Evolutionary conservation across 53 echinoderm and acorn worm genomes (phyloP), one percentile per base, ranked within the genome.

Genomic region (Actinopyga echinites): DNA sequence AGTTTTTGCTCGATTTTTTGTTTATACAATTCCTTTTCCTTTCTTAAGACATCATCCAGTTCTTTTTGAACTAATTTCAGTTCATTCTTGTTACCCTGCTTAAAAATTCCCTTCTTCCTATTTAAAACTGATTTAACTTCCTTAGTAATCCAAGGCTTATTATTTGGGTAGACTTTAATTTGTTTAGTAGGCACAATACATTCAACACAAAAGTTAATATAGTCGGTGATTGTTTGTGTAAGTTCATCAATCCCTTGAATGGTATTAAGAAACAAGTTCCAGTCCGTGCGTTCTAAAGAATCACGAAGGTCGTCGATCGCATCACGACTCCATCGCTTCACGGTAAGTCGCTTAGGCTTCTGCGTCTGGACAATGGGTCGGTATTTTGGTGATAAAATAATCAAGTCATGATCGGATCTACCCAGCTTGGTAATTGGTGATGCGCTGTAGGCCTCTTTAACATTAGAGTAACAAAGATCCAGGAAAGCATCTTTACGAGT

Each of bases 381-480:
- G 78, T 78, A 78, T 78, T 78, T 78, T 1, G 78, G 78, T 25
- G 21, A 30, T 17, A 78, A 10, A 4, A 78, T 55, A 34, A 78
- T 78, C n/a, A 78, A 28, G n/a, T 78, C 78, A n/a, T 78, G 56
- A 55, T 78, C 78, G 5, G 78, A 78, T 54, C 28, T 78, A 5
- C 78, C 56, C 56, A 78, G 78, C 78, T 78, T 78, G 13, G 78
- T 78, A 5, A 78, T 78, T 42, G 78, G 78, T 28, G 71, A 71
- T 71, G 71, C 43, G 7, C 19, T 22, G 15, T 71, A 71, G 8
- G 71, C 71, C 38, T 71, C n/a, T n/a, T n/a, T n/a, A n/a, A n/a
- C n/a, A n/a, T n/a, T n/a, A n/a, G n/a, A n/a, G n/a, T n/a, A n/a
- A n/a, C n/a, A n/a, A n/a, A n/a, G n/a, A n/a, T n/a, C n/a, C n/a